These are phyloP conservation scores for Propithecus perrieri DNA, from an alignment of 2,797 vertebrate genomes.

Conservation along the genomic window DNA sequence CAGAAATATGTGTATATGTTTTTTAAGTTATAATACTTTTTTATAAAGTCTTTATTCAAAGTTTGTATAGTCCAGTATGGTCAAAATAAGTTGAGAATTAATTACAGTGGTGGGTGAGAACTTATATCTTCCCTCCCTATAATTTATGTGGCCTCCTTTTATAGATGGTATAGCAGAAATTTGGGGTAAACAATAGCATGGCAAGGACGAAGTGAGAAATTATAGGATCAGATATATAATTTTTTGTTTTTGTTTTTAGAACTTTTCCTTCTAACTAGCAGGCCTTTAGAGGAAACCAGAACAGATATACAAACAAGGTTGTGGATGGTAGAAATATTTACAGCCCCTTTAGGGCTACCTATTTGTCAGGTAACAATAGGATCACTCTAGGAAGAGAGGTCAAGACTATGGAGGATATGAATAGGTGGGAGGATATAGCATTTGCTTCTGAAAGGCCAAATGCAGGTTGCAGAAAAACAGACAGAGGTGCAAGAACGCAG, in stretches of 20 bases:
- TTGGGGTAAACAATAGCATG: neutral
- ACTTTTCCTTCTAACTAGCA: neutral
- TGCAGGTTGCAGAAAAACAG: neutral
- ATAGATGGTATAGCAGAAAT: neutral
- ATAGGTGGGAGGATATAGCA: neutral
- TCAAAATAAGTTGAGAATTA: neutral
- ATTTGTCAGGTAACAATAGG: neutral
- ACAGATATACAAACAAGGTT: neutral
- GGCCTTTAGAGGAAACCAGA: neutral
- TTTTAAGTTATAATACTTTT: neutral
- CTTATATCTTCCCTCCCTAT: neutral
- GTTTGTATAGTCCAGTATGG: neutral
- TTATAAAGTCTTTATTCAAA: neutral
- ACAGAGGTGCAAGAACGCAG: neutral
- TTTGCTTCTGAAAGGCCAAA: neutral
- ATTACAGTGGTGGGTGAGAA: neutral
- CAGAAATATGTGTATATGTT: neutral
- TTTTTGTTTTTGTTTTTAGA: neutral
- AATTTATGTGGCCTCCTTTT: neutral
- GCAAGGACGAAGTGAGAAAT: neutral
- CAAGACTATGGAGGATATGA: neutral
- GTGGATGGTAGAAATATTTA: neutral
- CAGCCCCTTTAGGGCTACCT: neutral
- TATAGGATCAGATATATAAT: neutral
- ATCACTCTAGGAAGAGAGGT: neutral